These are phyloP conservation scores for Brachionus koreanus DNA, from an alignment of 1,140 invertebrate species.

Conservation along the genomic window DNA sequence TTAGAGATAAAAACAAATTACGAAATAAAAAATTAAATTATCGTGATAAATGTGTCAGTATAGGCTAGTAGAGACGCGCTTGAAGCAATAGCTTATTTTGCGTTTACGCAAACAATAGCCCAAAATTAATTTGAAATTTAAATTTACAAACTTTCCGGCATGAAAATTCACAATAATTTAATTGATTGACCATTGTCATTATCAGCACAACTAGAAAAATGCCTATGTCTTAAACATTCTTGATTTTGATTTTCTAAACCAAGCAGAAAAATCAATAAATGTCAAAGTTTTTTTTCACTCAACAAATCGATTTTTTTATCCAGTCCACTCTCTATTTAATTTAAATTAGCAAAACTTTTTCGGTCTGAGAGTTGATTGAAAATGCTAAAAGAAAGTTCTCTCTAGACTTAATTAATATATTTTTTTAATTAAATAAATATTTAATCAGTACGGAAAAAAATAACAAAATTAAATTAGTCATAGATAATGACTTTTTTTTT, in stretches of 20 bases:
- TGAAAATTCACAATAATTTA: background rate
- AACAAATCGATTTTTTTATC: background rate
- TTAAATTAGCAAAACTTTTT: background rate
- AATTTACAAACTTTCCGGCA: background rate
- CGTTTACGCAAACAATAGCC: background rate
- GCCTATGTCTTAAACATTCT: background rate
- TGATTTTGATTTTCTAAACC: background rate
- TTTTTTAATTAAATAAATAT: conserved; percentile 40
- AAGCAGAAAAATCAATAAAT: conserved; percentile 25
- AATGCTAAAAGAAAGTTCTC: background rate
- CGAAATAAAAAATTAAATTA: background rate
- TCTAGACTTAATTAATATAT: conserved; percentile 31
- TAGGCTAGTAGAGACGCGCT: background rate
- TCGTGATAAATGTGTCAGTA: conserved; percentile 24
- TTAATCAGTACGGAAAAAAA: conserved; percentile 26
- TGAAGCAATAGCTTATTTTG: background rate
- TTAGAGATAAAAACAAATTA: background rate
- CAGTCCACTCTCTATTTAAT: background rate
- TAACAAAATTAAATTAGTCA: background rate
- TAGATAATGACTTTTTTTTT: conserved; percentile 17
- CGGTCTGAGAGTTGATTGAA: background rate
- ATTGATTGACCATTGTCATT: conserved; percentile 37
- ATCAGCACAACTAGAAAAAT: background rate
- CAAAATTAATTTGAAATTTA: conserved; percentile 17
- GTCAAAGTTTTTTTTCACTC: background rate